phyloP scores from a whole-genome alignment of 2,797 vertebrate genomes.

The Oreonectes daqikongensis region DNA sequence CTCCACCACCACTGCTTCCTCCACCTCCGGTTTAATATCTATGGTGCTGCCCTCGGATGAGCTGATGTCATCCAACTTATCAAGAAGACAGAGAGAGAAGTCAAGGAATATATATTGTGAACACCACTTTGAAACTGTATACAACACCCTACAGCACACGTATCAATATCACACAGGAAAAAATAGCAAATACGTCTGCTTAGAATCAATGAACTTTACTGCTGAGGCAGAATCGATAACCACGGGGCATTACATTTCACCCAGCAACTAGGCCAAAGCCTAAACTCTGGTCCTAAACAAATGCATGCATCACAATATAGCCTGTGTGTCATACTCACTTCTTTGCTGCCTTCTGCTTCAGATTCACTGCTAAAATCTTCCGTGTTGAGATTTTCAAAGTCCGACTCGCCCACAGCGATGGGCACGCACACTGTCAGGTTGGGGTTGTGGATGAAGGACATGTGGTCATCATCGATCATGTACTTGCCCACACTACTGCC shows the following conservation, averaged over 20 bases:
- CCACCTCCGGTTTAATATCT: conserved; percentile 94
- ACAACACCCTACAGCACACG: neutral
- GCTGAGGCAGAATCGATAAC: conserved; percentile 34
- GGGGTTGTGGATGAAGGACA: conserved; percentile 99
- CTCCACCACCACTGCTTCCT: conserved; percentile 93
- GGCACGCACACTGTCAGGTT: conserved; percentile 95
- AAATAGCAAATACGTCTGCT: conserved; percentile 7
- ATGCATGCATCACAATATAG: neutral
- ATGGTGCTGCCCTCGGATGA: conserved; percentile 99
- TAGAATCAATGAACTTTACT: conserved; percentile 18
- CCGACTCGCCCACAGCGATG: conserved; percentile 95
- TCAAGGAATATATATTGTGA: conserved; percentile 12
- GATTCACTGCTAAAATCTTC: conserved; percentile 98
- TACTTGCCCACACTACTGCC: conserved; percentile 98
- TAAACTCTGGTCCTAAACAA: neutral
- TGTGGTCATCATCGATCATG: conserved; percentile 96
- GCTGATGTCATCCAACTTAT: conserved; percentile 92
- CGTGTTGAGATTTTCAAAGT: conserved; percentile 97
- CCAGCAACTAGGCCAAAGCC: conserved; percentile 14
- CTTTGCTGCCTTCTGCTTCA: conserved; percentile 95
- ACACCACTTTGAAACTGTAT: conserved; percentile 15
- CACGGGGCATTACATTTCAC: conserved; percentile 18
- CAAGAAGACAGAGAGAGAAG: conserved; percentile 11
- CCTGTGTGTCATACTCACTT: conserved; percentile 74
- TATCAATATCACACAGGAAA: conserved; percentile 20